Conservation (phyloP, 2,797 vertebrate species). For the Oryzias dopingdopingensis region DNA sequence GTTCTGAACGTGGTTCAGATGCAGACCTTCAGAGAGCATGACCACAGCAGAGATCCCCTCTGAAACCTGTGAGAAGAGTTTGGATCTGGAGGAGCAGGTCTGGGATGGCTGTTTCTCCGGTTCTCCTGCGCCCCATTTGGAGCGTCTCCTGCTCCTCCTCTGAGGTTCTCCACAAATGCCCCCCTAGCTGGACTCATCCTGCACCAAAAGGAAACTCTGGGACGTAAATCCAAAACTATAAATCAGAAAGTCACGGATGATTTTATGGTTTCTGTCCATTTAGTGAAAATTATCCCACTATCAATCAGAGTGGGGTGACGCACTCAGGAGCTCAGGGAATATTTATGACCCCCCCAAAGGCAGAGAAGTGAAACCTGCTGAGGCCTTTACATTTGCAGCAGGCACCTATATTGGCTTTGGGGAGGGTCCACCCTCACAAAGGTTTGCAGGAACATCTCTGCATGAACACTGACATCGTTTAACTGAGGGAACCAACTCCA, state of each 20-base stretch:
- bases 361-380: slow-evolving; percentile 4
- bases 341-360: slow-evolving; percentile 51
- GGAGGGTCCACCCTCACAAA: too few species aligned
- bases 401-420: too few species aligned
- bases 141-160: slow-evolving; percentile 27
- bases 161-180: slow-evolving; percentile 16
- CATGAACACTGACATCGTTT: too few species aligned
- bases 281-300: slow-evolving; percentile 34
- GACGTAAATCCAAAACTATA: slow-evolving; percentile 33
- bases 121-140: slow-evolving; percentile 22
- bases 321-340: not conserved
- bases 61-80: too few species aligned
- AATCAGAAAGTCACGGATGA: slow-evolving; percentile 31
- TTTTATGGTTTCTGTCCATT: slow-evolving; percentile 41
- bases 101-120: slow-evolving; percentile 6
- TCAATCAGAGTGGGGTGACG: slow-evolving; percentile 17
- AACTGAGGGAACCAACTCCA: too few species aligned
- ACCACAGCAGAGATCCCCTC: too few species aligned
- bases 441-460: too few species aligned
- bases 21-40: too few species aligned
- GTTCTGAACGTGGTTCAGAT: too few species aligned
- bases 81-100: too few species aligned
- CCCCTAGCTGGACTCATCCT: slow-evolving; percentile 8
- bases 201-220: slow-evolving; percentile 4
- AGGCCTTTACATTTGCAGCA: too few species aligned